A percentile compares a stretch with the other conserved stretches of the same genome.
phyloP scores from a whole-genome alignment of 2,797 vertebrate genomes.

The Microctenopoma steveboyesi region DNA sequence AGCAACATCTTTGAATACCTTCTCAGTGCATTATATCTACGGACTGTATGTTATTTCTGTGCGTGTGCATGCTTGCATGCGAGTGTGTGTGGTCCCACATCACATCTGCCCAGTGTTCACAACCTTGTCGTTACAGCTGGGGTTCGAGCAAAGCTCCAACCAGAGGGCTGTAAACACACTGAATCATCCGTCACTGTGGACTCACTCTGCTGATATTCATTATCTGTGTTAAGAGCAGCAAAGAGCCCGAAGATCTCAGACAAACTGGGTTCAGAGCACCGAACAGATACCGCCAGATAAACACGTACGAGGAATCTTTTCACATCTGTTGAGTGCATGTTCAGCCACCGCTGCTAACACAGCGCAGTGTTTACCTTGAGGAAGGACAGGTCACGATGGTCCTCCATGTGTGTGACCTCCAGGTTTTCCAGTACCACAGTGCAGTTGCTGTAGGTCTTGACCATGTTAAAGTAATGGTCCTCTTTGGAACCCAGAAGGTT shows the following conservation, averaged over 20 bases:
- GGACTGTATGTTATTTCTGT: slow-evolving; percentile 44
- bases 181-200: slow-evolving; percentile 26
- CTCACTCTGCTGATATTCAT: slow-evolving; percentile 39
- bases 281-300: slow-evolving; percentile 1
- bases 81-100: slow-evolving; percentile 44
- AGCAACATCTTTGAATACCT: background rate
- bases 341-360: background rate
- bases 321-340: slow-evolving; percentile 12
- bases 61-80: slow-evolving; percentile 16
- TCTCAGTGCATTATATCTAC: slow-evolving; percentile 32
- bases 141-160: slow-evolving; percentile 36
- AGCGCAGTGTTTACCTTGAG: slow-evolving; percentile 83
- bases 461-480: slow-evolving; percentile 91
- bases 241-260: slow-evolving; percentile 11
- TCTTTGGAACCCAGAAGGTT: slow-evolving; percentile 87
- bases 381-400: slow-evolving; percentile 90
- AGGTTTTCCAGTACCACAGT: slow-evolving; percentile 94
- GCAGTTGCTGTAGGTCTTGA: slow-evolving; percentile 94
- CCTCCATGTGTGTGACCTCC: slow-evolving; percentile 90
- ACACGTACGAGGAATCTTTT: background rate
- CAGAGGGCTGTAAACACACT: slow-evolving; percentile 42
- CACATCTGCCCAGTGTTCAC: slow-evolving; percentile 50
- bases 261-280: slow-evolving; percentile 27
- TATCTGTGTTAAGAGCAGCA: slow-evolving; percentile 24
- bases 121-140: slow-evolving; percentile 34